Evolutionary conservation across 2,888 invertebrate species (phyloP).

Genomic region (Calliopum simillimum): DNA sequence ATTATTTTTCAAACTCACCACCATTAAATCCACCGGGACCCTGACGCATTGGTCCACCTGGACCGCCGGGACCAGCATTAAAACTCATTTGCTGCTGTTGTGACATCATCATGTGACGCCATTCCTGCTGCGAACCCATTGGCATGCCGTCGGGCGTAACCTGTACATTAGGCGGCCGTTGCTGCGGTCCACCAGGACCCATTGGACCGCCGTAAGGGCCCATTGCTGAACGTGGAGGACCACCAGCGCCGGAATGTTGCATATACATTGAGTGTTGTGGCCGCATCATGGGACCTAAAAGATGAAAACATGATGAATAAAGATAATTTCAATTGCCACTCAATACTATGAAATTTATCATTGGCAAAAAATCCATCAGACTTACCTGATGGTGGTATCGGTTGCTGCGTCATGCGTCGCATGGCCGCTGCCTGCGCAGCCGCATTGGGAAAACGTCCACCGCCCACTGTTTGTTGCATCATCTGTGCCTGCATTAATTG

Average conservation of each 20-base stretch:
- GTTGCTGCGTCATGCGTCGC: slow-evolving; percentile 77
- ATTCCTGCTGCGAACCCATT: slow-evolving; percentile 66
- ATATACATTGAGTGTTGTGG: slow-evolving; percentile 73
- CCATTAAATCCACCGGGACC: slow-evolving; percentile 62
- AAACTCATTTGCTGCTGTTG: slow-evolving; percentile 67
- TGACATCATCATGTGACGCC: slow-evolving; percentile 69
- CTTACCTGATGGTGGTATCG: slow-evolving; percentile 77
- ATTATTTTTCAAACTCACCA: slow-evolving; percentile 47
- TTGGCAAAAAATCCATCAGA: slow-evolving; percentile 25
- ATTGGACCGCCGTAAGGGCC: slow-evolving; percentile 62
- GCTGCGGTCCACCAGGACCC: slow-evolving; percentile 68
- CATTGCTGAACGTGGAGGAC: slow-evolving; percentile 58
- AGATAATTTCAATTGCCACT: background rate
- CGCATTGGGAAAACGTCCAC: slow-evolving; percentile 70
- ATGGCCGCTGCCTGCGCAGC: slow-evolving; percentile 70
- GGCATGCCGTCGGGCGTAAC: slow-evolving; percentile 72
- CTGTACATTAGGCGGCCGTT: slow-evolving; percentile 72
- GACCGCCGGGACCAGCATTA: slow-evolving; percentile 52
- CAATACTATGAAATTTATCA: background rate
- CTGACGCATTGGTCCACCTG: slow-evolving; percentile 60
- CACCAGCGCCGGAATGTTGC: slow-evolving; percentile 65
- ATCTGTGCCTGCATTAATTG: slow-evolving; percentile 70
- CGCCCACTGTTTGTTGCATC: slow-evolving; percentile 69
- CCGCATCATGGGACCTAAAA: slow-evolving; percentile 76
- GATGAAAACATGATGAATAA: slow-evolving; percentile 22